phyloP scores from a whole-genome alignment of 2,797 vertebrate genomes.

The Fistularia commersonii region DNA sequence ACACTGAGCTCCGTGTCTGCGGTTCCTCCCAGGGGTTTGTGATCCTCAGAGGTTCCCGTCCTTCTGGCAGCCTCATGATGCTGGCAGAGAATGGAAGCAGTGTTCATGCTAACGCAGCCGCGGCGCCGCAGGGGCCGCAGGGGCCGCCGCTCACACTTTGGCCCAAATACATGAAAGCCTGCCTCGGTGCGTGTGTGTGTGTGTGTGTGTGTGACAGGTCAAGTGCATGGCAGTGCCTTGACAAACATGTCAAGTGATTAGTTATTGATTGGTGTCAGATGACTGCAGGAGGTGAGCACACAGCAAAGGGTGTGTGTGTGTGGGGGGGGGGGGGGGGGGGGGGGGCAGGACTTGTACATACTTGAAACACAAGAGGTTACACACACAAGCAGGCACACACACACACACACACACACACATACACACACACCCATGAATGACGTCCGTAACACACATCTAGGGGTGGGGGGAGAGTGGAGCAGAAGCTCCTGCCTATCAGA shows the following conservation, averaged over 20 bases:
- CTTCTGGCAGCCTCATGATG: constrained; percentile 19
- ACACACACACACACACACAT: constrained; percentile 12
- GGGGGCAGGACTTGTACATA: constrained; percentile 42
- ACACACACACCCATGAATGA: too few relatives aligned
- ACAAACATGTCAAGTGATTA: constrained; percentile 52
- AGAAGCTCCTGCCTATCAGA: too few relatives aligned
- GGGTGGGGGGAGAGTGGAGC: constrained; percentile 27
- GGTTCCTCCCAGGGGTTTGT: constrained; percentile 16
- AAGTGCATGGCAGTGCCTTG: constrained; percentile 46
- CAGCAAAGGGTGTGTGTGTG: too few relatives aligned
- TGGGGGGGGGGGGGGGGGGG: too few relatives aligned
- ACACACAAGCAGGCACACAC: background rate
- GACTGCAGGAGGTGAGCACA: constrained; percentile 41
- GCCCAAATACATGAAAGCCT: constrained; percentile 8
- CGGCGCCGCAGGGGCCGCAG: background rate
- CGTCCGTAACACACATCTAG: constrained; percentile 21
- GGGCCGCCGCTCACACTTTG: constrained; percentile 6
- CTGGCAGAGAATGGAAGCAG: constrained; percentile 23
- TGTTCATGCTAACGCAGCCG: constrained; percentile 16
- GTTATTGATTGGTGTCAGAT: constrained; percentile 51
- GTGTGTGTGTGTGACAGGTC: constrained; percentile 20
- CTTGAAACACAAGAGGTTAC: constrained; percentile 44
- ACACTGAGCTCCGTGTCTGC: constrained; percentile 18
- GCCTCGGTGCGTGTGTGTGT: constrained; percentile 8
- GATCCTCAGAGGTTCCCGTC: constrained; percentile 28